Evolutionary conservation across 2,888 invertebrate species (phyloP).

Genomic region (Lasioglossum leucozonium): DNA sequence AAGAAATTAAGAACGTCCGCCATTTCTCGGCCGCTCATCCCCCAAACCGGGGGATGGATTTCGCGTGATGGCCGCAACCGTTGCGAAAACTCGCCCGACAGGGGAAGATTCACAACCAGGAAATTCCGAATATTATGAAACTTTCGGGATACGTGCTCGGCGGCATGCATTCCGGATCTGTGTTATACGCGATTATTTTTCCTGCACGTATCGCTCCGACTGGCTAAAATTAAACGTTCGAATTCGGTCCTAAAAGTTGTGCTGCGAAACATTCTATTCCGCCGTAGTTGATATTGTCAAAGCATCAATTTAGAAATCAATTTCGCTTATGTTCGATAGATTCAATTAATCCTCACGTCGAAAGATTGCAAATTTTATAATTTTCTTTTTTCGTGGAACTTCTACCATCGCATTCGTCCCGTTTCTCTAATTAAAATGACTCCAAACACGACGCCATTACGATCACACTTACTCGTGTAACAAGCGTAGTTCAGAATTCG

Average conservation of each 20-base stretch:
- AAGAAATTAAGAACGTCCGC: slow-evolving; percentile 79
- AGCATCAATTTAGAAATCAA: neutral
- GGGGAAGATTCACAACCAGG: slow-evolving; percentile 13
- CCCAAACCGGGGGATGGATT: slow-evolving; percentile 34
- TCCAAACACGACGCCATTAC: no score
- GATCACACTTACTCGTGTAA: no score
- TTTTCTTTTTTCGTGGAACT: no score
- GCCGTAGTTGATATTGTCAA: neutral
- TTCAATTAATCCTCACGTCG: neutral
- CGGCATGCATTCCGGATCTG: neutral
- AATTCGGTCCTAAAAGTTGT: neutral
- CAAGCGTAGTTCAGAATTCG: neutral
- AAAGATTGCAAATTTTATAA: no score
- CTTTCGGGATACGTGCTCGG: neutral
- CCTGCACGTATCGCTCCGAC: neutral
- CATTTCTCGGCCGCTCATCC: slow-evolving; percentile 49
- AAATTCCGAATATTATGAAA: slow-evolving; percentile 1
- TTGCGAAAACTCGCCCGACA: slow-evolving; percentile 61
- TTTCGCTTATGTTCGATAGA: no score
- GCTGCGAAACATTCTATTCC: neutral
- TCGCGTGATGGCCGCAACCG: slow-evolving; percentile 39
- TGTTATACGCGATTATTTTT: neutral
- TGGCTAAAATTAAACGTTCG: neutral
- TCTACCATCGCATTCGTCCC: no score
- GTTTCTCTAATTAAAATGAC: no score